A percentile compares a stretch with the other conserved stretches of the same genome.
Evolutionary conservation across 2,888 invertebrate genomes (phyloP).

Genomic region (Drosophila multiciliata): DNA sequence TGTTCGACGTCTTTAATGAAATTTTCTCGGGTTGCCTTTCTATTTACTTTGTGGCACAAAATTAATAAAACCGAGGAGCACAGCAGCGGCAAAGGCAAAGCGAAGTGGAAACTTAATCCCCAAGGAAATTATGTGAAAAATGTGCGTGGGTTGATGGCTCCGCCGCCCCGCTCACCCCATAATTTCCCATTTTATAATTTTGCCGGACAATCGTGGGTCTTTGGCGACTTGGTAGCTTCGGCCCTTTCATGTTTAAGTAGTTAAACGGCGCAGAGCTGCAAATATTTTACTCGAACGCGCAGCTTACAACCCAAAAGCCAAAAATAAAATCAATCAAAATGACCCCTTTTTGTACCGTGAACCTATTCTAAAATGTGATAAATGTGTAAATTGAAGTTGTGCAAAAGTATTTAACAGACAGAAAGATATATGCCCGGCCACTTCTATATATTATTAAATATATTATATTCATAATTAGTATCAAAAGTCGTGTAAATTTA

Average conservation of each 20-base stretch:
- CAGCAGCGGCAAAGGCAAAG: conserved; percentile 37
- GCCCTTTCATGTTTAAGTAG: conserved; percentile 43
- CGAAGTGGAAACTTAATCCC: conserved; percentile 78
- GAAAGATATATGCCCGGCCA: neutral
- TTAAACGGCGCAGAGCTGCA: conserved; percentile 59
- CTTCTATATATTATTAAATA: no score
- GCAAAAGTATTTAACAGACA: neutral
- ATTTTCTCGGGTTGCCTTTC: conserved; percentile 70
- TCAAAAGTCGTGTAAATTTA: neutral
- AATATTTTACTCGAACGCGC: conserved; percentile 53
- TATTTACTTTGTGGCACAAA: conserved; percentile 73
- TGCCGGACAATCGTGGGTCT: conserved; percentile 4
- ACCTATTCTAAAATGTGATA: neutral
- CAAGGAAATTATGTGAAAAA: conserved; percentile 77
- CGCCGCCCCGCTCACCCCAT: neutral
- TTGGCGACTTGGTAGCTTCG: conserved; percentile 17
- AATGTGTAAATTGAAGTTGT: neutral
- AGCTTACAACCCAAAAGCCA: conserved; percentile 48
- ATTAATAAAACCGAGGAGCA: conserved; percentile 68
- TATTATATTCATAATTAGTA: neutral
- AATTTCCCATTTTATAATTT: conserved; percentile 6
- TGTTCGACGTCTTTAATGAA: conserved; percentile 67
- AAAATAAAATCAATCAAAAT: conserved; percentile 19
- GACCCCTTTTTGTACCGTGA: conserved; percentile 46
- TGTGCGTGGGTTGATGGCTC: conserved; percentile 58